A percentile compares a stretch with the other conserved stretches of the same genome.
Conservation (phyloP, 2,797 vertebrate species). For the Cyprinodon diabolis region DNA sequence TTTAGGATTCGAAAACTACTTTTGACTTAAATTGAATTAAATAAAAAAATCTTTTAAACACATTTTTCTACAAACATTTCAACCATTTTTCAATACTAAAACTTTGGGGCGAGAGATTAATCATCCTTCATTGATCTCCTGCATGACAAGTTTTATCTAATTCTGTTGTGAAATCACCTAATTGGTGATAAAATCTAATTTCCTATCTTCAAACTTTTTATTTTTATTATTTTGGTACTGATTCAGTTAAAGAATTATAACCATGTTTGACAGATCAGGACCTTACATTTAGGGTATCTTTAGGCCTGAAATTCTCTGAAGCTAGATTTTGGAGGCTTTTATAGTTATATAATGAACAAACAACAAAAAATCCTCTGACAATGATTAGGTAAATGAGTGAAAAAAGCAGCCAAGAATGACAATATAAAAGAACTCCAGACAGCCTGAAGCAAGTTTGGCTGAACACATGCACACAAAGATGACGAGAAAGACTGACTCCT, state of each 20-base stretch:
- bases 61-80: background rate
- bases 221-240: background rate
- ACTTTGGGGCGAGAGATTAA: too few relatives aligned
- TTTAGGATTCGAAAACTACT: too few relatives aligned
- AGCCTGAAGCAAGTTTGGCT: background rate
- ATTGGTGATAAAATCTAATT: background rate
- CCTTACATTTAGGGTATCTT: background rate
- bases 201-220: background rate
- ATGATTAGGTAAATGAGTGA: background rate
- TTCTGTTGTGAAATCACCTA: background rate
- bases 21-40: too few relatives aligned
- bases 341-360: too few relatives aligned
- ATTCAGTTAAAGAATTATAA: background rate
- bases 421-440: background rate
- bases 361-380: background rate
- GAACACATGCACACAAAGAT: background rate
- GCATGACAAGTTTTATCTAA: background rate
- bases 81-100: too few relatives aligned
- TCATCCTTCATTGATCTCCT: background rate
- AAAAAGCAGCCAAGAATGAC: background rate
- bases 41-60: too few relatives aligned
- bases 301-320: background rate
- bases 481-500: background rate
- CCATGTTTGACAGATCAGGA: background rate
- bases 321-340: too few relatives aligned